Conservation (phyloP, 2,797 vertebrate genomes). For the Tachyglossus aculeatus region DNA sequence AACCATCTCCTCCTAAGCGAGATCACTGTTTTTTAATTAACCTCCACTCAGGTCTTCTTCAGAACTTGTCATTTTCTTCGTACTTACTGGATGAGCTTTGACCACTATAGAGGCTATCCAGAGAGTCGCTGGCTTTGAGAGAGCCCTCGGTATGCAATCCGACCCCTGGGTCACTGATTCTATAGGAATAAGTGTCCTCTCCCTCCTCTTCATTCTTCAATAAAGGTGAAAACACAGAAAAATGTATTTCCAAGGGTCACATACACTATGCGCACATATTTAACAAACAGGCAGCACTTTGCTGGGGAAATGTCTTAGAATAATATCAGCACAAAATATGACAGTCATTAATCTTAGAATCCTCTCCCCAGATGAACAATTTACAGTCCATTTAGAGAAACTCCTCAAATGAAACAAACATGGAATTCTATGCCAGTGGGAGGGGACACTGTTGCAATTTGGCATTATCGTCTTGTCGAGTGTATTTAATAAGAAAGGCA, state of each 20-base stretch:
- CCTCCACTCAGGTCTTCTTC: neutral
- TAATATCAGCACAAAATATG: constrained; percentile 30
- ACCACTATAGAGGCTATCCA: constrained; percentile 90
- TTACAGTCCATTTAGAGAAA: constrained; percentile 2
- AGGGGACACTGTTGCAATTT: constrained; percentile 7
- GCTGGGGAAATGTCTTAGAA: constrained; percentile 32
- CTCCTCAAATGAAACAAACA: constrained; percentile 11
- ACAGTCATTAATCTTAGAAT: constrained; percentile 32
- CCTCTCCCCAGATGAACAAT: constrained; percentile 21
- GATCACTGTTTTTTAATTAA: neutral
- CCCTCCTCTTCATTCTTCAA: constrained; percentile 79
- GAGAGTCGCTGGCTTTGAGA: constrained; percentile 80
- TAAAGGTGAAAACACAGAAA: constrained; percentile 4
- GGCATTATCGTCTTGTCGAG: constrained; percentile 12
- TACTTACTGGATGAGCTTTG: constrained; percentile 92
- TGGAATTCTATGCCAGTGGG: constrained; percentile 20
- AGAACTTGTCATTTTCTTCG: neutral
- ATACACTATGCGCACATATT: neutral
- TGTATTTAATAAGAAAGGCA: constrained; percentile 21
- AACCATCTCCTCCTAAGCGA: neutral
- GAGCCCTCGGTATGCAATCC: constrained; percentile 59
- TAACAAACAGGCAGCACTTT: constrained; percentile 13
- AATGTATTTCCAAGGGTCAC: constrained; percentile 7
- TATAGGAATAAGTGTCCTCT: constrained; percentile 37
- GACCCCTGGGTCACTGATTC: constrained; percentile 70